These are phyloP conservation scores for Echiichthys vipera DNA, from an alignment of 2,797 vertebrate species.

Conservation along the genomic window DNA sequence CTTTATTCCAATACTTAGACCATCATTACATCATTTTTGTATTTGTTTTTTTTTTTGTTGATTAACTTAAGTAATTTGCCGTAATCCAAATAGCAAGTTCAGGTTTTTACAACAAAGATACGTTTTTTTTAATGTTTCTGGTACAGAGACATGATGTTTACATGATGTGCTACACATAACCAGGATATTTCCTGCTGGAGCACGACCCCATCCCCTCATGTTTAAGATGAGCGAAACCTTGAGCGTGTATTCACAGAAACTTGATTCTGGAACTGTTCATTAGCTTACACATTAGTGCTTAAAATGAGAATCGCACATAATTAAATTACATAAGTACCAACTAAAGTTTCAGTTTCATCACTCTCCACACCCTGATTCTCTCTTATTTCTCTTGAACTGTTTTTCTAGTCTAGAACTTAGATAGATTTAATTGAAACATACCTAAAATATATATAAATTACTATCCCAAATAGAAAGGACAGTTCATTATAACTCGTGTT, in stretches of 20 bases:
- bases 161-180: conserved; percentile 10
- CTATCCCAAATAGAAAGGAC: neutral
- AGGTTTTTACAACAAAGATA: neutral
- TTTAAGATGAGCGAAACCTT: neutral
- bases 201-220: neutral
- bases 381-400: neutral
- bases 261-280: neutral
- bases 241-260: neutral
- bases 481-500: neutral
- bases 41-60: neutral
- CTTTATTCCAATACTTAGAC: neutral
- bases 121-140: neutral
- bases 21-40: neutral
- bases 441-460: neutral
- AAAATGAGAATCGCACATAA: neutral
- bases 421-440: neutral
- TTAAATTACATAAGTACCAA: neutral
- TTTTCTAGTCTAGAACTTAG: neutral
- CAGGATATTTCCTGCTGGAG: neutral
- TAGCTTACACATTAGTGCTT: neutral
- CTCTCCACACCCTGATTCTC: neutral
- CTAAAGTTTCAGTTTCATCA: conserved; percentile 4
- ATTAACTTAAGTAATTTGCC: neutral
- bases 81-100: neutral
- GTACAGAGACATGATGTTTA: neutral